Conservation (phyloP, 2,888 invertebrate genomes). For the Cryptops parisi region DNA sequence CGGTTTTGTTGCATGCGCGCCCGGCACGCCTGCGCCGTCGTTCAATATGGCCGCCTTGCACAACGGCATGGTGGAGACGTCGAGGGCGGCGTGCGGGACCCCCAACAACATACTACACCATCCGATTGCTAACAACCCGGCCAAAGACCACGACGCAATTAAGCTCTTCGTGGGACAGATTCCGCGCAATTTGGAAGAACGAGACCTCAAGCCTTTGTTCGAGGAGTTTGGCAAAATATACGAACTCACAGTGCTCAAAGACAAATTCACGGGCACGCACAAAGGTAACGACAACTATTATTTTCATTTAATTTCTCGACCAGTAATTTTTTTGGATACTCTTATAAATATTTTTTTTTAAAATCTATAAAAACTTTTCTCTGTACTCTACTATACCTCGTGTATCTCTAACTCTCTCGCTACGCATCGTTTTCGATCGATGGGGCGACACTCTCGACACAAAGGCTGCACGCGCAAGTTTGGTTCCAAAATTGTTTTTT, state of each 20-base stretch:
- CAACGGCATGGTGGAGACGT: constrained; percentile 19
- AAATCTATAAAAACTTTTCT: too few relatives aligned
- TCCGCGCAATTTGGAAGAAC: constrained; percentile 74
- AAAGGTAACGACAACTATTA: too few relatives aligned
- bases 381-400: too few relatives aligned
- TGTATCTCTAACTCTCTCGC: too few relatives aligned
- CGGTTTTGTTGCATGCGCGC: constrained; percentile 9
- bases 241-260: constrained; percentile 85
- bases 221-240: constrained; percentile 87
- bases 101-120: constrained; percentile 1
- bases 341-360: too few relatives aligned
- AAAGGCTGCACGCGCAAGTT: too few relatives aligned
- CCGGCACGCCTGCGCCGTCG: constrained; percentile 6
- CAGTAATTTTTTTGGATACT: too few relatives aligned
- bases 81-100: constrained; percentile 17
- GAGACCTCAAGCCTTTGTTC: constrained; percentile 74
- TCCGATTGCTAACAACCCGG: constrained; percentile 18
- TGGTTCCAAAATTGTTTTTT: too few relatives aligned
- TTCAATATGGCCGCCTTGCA: constrained; percentile 21
- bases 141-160: constrained; percentile 43
- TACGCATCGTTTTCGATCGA: too few relatives aligned
- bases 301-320: too few relatives aligned
- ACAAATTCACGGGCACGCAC: constrained; percentile 89
- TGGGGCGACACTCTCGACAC: too few relatives aligned
- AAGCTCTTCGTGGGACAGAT: constrained; percentile 90